Evolutionary conservation across 1,140 invertebrate genomes (phyloP).

Genomic region (Drosophila takahashii): DNA sequence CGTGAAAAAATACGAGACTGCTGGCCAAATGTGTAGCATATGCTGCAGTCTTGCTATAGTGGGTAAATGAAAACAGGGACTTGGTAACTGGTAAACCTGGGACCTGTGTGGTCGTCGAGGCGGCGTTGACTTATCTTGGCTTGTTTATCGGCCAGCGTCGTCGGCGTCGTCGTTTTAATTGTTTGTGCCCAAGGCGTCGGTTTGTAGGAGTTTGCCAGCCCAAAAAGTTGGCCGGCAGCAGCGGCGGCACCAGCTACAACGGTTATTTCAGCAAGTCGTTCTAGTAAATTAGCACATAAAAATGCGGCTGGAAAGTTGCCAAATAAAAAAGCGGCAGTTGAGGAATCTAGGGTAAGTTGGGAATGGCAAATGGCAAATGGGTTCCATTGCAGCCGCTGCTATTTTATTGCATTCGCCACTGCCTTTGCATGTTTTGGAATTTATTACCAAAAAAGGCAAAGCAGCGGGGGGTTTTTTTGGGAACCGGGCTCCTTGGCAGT

Average conservation of each 20-base stretch:
- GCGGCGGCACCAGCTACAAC: constrained; percentile 33
- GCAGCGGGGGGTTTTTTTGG: constrained; percentile 17
- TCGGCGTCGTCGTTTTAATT: constrained; percentile 69
- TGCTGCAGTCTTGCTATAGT: constrained; percentile 22
- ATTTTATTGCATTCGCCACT: constrained; percentile 61
- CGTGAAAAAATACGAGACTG: constrained; percentile 28
- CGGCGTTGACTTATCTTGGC: constrained; percentile 65
- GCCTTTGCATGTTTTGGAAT: constrained; percentile 75
- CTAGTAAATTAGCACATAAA: constrained; percentile 69
- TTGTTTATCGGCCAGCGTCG: constrained; percentile 68
- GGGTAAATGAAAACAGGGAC: background rate
- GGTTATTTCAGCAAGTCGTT: constrained; percentile 71
- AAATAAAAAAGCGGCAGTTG: constrained; percentile 41
- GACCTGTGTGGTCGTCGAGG: constrained; percentile 65
- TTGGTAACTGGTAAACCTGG: constrained; percentile 9
- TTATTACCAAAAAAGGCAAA: constrained; percentile 64
- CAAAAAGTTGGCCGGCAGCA: constrained; percentile 10
- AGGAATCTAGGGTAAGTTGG: constrained; percentile 76
- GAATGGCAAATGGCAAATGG: constrained; percentile 56
- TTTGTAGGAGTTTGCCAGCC: constrained; percentile 60
- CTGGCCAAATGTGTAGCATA: constrained; percentile 67
- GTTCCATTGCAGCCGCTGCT: constrained; percentile 63
- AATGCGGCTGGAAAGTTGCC: constrained; percentile 69
- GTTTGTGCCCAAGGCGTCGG: constrained; percentile 69
- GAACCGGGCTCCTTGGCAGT: constrained; percentile 32